phyloP scores from a whole-genome alignment of 2,797 vertebrate species.

The Pitangus sulphuratus region DNA sequence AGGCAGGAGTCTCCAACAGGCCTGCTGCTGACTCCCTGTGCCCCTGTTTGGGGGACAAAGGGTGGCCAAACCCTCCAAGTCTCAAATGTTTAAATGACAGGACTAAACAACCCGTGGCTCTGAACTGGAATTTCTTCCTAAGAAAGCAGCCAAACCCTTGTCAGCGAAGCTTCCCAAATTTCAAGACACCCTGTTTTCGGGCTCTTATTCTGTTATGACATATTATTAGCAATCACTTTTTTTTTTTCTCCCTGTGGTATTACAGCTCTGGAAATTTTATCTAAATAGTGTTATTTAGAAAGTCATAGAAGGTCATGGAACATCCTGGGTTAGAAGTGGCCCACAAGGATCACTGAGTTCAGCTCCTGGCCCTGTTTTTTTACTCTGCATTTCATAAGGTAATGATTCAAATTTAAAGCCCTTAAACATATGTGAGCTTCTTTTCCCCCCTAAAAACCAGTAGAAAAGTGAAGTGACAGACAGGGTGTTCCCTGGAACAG shows the following conservation, averaged over 20 bases:
- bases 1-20: background rate
- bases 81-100: background rate
- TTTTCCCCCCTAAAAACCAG: too few species aligned
- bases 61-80: background rate
- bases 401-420: background rate
- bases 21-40: background rate
- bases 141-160: background rate
- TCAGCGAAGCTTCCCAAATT: background rate
- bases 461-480: background rate
- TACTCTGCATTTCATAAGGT: background rate
- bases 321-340: background rate
- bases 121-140: background rate
- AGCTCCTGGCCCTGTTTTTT: background rate
- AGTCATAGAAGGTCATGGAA: background rate
- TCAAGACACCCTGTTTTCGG: background rate
- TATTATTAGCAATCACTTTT: background rate
- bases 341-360: background rate
- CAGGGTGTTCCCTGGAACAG: background rate
- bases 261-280: background rate
- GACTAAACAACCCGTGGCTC: background rate
- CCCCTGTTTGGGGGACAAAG: background rate
- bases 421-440: rapidly evolving
- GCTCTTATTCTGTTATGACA: background rate
- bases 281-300: background rate
- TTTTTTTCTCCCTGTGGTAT: background rate